Base-by-base conservation (phyloP, 2,888 invertebrate species). In the Drepana falcataria region DNA sequence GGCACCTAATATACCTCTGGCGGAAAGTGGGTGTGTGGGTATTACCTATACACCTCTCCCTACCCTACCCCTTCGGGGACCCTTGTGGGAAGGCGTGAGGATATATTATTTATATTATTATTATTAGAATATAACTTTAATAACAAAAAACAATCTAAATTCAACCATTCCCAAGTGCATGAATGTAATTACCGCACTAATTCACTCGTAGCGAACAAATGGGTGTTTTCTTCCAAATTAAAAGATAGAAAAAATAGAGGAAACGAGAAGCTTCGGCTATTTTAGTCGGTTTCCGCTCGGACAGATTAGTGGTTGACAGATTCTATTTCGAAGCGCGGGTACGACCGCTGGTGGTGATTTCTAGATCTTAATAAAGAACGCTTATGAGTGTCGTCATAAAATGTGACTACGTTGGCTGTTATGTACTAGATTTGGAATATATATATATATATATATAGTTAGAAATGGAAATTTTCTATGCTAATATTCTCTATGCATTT, bases 201-300 rank as follows among this genome's bases (percentile, higher is more conserved):
- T 33, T 21, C 49, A 51, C 5, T 40, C 40, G 51, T 51, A 51
- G 51, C 51, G 51, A 51, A 40, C 51, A 51, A 51, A 51, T 51
- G 49, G 7, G 40, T 48, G 55, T 63, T 65, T 65, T 63, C 55
- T 57, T 60, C 60, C 62, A 62, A 61, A 64, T 64, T 64, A 65
- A 60, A 65, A 60, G 66, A 62, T 62, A 65, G 60, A 63, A 66
- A 65, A 63, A 63, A 63, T 64, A 69, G 71, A 69, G 72, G 71
- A 69, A 73, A 64, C 63, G 52, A 63, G 65, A 58, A 63, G 70
- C 63, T 73, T 68, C 73, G 72, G 74, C 64, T 83, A 84, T 85
- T 84, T 81, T 68, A 66, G 79, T 72, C 60, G 69, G 73, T 78
- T 81, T 85, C 84, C 85, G 84, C 69, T 68, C 68, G 55, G 63